Conservation (phyloP, 2,797 vertebrate genomes). For the Anableps anableps region DNA sequence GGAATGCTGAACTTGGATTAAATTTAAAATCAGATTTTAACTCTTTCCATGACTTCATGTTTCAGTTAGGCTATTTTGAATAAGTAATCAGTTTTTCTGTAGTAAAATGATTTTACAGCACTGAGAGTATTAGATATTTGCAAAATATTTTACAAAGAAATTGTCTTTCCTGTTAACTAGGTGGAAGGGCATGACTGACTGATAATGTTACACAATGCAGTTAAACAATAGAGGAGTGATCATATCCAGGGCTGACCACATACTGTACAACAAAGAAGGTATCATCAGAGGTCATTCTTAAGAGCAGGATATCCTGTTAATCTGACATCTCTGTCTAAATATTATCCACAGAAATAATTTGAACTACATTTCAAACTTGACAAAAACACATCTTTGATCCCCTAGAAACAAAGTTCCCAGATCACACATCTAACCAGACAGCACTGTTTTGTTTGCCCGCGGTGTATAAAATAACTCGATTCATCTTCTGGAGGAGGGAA, state of each 20-base stretch:
- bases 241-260: slow-evolving; percentile 21
- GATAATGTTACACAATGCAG: slow-evolving; percentile 23
- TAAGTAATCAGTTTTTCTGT: background rate
- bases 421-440: slow-evolving; percentile 58
- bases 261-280: slow-evolving; percentile 33
- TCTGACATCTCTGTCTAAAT: slow-evolving; percentile 19
- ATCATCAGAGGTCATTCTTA: slow-evolving; percentile 49
- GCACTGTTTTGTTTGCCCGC: slow-evolving; percentile 70
- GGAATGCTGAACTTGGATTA: background rate
- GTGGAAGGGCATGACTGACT: slow-evolving; percentile 38
- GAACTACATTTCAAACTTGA: slow-evolving; percentile 59
- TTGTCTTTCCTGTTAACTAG: slow-evolving; percentile 50
- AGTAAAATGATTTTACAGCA: background rate
- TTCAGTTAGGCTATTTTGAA: background rate
- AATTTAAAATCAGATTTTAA: background rate
- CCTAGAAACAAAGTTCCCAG: slow-evolving; percentile 51
- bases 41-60: background rate
- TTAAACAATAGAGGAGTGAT: slow-evolving; percentile 28
- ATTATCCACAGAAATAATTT: slow-evolving; percentile 25
- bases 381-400: slow-evolving; percentile 65
- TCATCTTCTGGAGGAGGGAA: slow-evolving; percentile 74
- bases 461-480: slow-evolving; percentile 75
- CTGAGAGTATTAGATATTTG: slow-evolving; percentile 9
- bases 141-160: slow-evolving; percentile 45
- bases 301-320: slow-evolving; percentile 55